These are phyloP conservation scores for Aphaenogaster rudis DNA, from an alignment of 1,140 invertebrate species.

Conservation along the genomic window DNA sequence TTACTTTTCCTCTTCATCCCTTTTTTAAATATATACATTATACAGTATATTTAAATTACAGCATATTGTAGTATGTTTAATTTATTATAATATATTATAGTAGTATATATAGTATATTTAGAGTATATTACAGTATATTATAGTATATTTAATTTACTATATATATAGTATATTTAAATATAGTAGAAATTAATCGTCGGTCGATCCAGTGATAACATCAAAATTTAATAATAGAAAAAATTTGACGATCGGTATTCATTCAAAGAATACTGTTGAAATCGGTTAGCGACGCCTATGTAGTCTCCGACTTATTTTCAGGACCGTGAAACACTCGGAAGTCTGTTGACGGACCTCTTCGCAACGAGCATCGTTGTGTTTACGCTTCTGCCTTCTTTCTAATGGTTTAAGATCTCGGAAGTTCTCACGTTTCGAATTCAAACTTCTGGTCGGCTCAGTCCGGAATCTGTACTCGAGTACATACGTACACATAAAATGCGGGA, in stretches of 20 bases:
- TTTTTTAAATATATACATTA: too few relatives aligned
- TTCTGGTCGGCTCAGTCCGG: neutral
- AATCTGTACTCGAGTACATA: too few relatives aligned
- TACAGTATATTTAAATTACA: too few relatives aligned
- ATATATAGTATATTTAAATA: too few relatives aligned
- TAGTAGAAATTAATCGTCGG: too few relatives aligned
- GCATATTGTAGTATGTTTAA: too few relatives aligned
- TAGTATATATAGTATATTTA: too few relatives aligned
- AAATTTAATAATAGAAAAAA: neutral
- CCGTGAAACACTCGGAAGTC: neutral
- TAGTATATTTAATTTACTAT: too few relatives aligned
- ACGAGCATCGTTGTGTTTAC: neutral
- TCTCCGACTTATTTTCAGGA: conserved; percentile 5
- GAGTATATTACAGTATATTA: too few relatives aligned
- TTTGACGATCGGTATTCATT: neutral
- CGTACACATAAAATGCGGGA: neutral
- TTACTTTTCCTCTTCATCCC: too few relatives aligned
- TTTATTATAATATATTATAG: too few relatives aligned
- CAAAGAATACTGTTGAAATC: neutral
- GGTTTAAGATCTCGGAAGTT: neutral
- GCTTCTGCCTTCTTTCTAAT: neutral
- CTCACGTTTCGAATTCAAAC: neutral
- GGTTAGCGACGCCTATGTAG: neutral
- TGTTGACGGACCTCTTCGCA: neutral
- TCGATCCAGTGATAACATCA: too few relatives aligned